Evolutionary conservation across 2,113 vertebrate species (phyloP).

Genomic region (Dromas ardeola): DNA sequence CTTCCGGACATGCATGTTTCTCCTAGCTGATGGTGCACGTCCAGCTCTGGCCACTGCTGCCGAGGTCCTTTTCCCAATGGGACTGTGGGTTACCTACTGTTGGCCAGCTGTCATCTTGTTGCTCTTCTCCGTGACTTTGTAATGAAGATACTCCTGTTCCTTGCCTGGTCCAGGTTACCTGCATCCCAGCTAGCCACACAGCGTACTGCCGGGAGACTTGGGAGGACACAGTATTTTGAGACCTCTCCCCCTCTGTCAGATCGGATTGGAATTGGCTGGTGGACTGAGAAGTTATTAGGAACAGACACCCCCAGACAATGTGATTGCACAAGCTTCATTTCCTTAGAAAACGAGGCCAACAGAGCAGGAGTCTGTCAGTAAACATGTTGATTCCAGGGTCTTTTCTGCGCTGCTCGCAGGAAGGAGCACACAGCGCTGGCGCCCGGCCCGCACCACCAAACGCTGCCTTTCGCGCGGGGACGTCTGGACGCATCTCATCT

Average conservation of each 20-base stretch:
- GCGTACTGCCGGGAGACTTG: background rate
- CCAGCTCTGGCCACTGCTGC: background rate
- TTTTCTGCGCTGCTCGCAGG: background rate
- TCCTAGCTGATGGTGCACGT: background rate
- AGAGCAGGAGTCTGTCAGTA: conserved; percentile 58
- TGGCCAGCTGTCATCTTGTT: background rate
- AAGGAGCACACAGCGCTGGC: background rate
- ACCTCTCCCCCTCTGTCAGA: background rate
- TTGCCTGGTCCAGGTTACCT: background rate
- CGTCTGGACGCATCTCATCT: accelerated
- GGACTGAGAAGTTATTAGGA: conserved; percentile 60
- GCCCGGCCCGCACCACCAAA: background rate
- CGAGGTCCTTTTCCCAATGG: background rate
- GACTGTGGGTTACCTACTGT: background rate
- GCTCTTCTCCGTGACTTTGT: background rate
- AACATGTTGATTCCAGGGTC: conserved; percentile 64
- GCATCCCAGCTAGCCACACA: background rate
- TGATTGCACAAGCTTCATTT: conserved; percentile 69
- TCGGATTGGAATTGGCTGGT: conserved; percentile 56
- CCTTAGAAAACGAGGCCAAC: conserved; percentile 62
- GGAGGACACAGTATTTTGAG: background rate
- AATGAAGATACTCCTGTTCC: background rate
- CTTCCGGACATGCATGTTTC: background rate
- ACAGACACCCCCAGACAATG: conserved; percentile 69
- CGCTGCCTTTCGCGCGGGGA: accelerated